Conservation (phyloP, 2,888 invertebrate species). For the Mayetiola destructor region DNA sequence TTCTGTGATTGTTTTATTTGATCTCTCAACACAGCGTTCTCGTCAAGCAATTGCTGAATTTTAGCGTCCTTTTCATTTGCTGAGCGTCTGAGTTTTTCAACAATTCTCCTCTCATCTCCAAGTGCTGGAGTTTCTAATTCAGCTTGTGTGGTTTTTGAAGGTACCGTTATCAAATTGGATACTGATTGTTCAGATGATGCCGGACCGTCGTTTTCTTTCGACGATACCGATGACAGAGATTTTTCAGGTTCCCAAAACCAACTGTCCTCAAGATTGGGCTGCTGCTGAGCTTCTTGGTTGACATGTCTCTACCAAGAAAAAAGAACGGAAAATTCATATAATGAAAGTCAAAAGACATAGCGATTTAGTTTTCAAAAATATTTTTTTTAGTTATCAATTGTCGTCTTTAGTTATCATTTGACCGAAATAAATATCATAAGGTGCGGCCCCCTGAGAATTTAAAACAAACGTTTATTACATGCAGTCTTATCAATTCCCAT, state of each 20-base stretch:
- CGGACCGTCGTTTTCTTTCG: constrained; percentile 25
- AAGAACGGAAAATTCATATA: not conserved
- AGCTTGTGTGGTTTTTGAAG: not conserved
- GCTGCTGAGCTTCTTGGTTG: not conserved
- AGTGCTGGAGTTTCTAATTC: not conserved
- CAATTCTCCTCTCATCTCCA: constrained; percentile 21
- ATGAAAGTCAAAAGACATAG: too few relatives aligned
- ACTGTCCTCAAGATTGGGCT: constrained; percentile 28
- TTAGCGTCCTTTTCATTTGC: constrained; percentile 32
- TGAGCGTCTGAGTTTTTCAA: constrained; percentile 38
- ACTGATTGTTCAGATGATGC: constrained; percentile 15
- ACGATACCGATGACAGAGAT: constrained; percentile 19
- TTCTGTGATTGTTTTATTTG: constrained; percentile 35
- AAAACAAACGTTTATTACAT: too few relatives aligned
- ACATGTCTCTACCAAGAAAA: not conserved
- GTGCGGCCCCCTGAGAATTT: too few relatives aligned
- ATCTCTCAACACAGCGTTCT: constrained; percentile 37
- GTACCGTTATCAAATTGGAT: not conserved
- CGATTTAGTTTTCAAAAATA: not conserved
- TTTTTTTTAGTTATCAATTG: too few relatives aligned
- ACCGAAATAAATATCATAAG: too few relatives aligned
- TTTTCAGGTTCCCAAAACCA: constrained; percentile 36
- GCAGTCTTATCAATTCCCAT: too few relatives aligned
- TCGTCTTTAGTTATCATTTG: too few relatives aligned
- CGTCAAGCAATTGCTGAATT: constrained; percentile 32